Percentiles rank a stretch among this genome's conserved stretches.
Evolutionary conservation across 2,113 vertebrate species (phyloP).

Genomic region (Bos indicus): DNA sequence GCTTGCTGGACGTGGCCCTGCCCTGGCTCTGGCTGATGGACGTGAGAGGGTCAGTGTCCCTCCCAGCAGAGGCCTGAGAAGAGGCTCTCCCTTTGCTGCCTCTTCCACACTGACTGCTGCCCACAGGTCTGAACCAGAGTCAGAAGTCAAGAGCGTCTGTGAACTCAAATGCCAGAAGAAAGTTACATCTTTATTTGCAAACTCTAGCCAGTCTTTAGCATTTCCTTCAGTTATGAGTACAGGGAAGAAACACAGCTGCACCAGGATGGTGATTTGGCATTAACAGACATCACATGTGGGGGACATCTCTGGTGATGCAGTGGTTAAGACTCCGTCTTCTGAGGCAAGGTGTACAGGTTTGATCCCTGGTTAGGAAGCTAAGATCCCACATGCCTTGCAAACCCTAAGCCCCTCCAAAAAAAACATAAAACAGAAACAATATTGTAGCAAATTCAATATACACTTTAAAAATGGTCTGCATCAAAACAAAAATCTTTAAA

Average conservation of each 20-base stretch:
- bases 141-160: background rate
- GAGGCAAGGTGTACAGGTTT: background rate
- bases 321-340: background rate
- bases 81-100: rapidly evolving
- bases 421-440: background rate
- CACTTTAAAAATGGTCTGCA: background rate
- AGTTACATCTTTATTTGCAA: background rate
- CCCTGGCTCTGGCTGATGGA: rapidly evolving
- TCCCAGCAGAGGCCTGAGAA: background rate
- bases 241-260: background rate
- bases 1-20: background rate
- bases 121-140: rapidly evolving
- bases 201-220: rapidly evolving
- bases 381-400: background rate
- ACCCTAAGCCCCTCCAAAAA: background rate
- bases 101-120: background rate
- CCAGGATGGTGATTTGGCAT: rapidly evolving
- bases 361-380: background rate
- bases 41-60: rapidly evolving
- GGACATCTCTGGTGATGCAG: background rate
- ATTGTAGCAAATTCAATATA: background rate
- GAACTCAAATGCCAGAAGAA: background rate
- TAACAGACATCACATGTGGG: rapidly evolving
- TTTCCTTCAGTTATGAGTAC: background rate
- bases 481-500: background rate